Percentiles rank a stretch among this genome's conserved stretches.
Conservation (phyloP, 2,888 invertebrate species). For the Drosophila borealis region DNA sequence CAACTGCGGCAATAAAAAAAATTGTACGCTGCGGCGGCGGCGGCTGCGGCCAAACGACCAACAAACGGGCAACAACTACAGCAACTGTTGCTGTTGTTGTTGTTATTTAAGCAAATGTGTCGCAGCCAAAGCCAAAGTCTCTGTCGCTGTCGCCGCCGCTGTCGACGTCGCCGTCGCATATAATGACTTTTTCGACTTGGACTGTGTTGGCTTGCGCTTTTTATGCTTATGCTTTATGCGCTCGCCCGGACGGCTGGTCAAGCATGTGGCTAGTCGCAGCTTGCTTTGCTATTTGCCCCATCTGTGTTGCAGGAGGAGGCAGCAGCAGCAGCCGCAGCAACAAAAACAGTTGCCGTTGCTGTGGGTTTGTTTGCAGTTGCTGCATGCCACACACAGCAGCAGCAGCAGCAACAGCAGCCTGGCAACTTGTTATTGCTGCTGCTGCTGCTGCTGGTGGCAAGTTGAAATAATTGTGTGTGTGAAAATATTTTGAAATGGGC, state of each 20-base stretch:
- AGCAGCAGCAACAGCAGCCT: too few relatives aligned
- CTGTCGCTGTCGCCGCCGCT: slow-evolving; percentile 45
- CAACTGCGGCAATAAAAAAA: slow-evolving; percentile 67
- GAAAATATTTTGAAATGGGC: slow-evolving; percentile 75
- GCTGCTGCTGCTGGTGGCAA: slow-evolving; percentile 56
- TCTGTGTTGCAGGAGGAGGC: slow-evolving; percentile 45
- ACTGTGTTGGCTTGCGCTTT: slow-evolving; percentile 63
- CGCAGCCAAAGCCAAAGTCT: slow-evolving; percentile 79
- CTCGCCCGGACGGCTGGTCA: slow-evolving; percentile 74
- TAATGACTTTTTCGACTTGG: slow-evolving; percentile 76
- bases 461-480: slow-evolving; percentile 81
- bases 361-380: slow-evolving; percentile 30
- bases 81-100: slow-evolving; percentile 50
- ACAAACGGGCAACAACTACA: slow-evolving; percentile 48
- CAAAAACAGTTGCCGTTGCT: slow-evolving; percentile 54
- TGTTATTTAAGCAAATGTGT: slow-evolving; percentile 80
- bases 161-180: slow-evolving; percentile 54
- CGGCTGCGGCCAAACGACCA: slow-evolving; percentile 62
- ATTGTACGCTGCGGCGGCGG: slow-evolving; percentile 25
- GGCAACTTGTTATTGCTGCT: slow-evolving; percentile 48
- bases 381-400: slow-evolving; percentile 17
- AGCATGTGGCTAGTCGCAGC: slow-evolving; percentile 60
- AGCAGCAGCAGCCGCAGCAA: slow-evolving; percentile 33
- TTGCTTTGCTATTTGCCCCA: slow-evolving; percentile 45
- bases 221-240: slow-evolving; percentile 82